Conservation (phyloP, 2,888 invertebrate species). For the Tricholauxania praeusta region DNA sequence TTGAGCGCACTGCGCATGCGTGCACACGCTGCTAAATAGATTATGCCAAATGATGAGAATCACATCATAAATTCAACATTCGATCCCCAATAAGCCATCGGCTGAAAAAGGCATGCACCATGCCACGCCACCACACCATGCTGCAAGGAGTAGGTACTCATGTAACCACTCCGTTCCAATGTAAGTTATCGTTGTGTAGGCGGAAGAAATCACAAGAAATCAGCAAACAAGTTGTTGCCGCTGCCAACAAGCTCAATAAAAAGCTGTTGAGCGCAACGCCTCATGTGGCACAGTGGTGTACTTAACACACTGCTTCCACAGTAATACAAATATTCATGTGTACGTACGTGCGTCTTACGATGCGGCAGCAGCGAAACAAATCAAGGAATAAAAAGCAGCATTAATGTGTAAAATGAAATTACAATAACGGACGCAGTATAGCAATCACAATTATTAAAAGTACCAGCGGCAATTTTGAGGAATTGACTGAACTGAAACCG, state of each 20-base stretch:
- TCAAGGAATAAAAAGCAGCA: conserved; percentile 20
- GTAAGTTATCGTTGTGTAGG: conserved; percentile 45
- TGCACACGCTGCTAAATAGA: conserved; percentile 59
- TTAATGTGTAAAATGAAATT: neutral
- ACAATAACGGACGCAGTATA: conserved; percentile 11
- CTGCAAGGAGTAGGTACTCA: neutral
- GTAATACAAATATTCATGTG: neutral
- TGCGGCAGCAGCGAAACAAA: neutral
- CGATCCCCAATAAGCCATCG: conserved; percentile 44
- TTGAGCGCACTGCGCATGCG: neutral
- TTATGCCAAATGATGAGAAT: conserved; percentile 67
- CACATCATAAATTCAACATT: conserved; percentile 63
- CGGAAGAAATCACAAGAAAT: conserved; percentile 43
- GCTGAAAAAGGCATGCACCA: conserved; percentile 22
- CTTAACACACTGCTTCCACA: neutral
- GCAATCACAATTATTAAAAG: conserved; percentile 37
- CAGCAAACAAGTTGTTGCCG: conserved; percentile 35
- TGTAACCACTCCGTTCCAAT: neutral
- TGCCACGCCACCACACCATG: conserved; percentile 22
- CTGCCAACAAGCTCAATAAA: conserved; percentile 27
- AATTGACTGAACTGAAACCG: conserved; percentile 43
- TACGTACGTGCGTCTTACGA: no score
- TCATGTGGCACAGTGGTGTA: neutral
- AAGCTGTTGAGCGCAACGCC: conserved; percentile 3
- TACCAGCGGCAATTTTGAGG: conserved; percentile 50